Evolutionary conservation across 1,140 invertebrate species (phyloP), one percentile per base, ranked within the genome.

Genomic region (Brachionus asplanchnoidis): DNA sequence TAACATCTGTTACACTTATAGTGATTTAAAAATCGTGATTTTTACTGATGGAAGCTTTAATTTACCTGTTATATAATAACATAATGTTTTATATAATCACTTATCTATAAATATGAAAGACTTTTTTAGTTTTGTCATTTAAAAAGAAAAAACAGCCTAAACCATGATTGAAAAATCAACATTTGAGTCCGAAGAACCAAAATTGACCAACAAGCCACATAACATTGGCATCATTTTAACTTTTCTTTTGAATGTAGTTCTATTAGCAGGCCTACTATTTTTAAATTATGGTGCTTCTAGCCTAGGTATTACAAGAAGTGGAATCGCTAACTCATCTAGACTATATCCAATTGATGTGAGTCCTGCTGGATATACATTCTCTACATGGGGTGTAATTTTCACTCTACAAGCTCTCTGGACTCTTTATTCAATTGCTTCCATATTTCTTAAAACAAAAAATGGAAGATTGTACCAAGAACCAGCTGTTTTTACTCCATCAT

Each of bases 301-400:
- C 8, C 53, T 60, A 8, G 53, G 53, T 20, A 60, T 60, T 9
- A 60, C 53, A 9, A 6, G 17, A 17, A 26, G 53, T 23, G 5
- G 17, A 26, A 26, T 60, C 4, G 53, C 5, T 20, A 60, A 60
- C 9, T 87, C 3, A 80, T 88, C n/a, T 60, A 1, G 2, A 8
- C 11, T 2, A 2, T 60, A 20, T 9, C n/a, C 6, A 60, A 8
- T 60, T 8, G 53, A 60, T 20, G 85, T 89, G n/a, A 88, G 87
- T 2, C 88, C 88, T 26, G 86, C 88, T 11, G 87, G 87, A 17
- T 87, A 85, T 85, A 88, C 87, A 1, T 88, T 88, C 84, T 85
- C 86, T 68, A 88, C 88, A 32, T 88, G 88, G 88, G 87, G 87
- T 12, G 85, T 88, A 12, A 88, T 88, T 32, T 88, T 88, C 80